These are phyloP conservation scores for Muscicapa adusta DNA, from an alignment of 2,113 vertebrate genomes.

Conservation along the genomic window DNA sequence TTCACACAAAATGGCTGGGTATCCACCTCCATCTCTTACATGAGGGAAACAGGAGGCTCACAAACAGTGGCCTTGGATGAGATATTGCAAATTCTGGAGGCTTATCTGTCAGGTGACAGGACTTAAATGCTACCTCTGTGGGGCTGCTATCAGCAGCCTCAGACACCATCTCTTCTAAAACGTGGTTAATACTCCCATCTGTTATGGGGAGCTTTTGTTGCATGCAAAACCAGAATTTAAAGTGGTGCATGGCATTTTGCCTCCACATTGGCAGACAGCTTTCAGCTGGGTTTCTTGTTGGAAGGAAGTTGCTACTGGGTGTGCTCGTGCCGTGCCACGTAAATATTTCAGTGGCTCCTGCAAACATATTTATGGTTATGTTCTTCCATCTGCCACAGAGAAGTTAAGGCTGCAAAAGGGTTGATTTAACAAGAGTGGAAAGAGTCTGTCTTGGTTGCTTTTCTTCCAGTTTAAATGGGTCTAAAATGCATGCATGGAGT, in stretches of 20 bases:
- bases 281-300: background rate
- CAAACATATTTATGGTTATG: background rate
- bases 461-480: background rate
- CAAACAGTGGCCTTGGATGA: background rate
- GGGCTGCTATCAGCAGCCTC: background rate
- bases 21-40: background rate
- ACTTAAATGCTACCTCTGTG: background rate
- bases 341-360: background rate
- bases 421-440: background rate
- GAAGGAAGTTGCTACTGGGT: background rate
- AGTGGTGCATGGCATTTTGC: background rate
- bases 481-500: background rate
- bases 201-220: background rate
- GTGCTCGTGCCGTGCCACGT: fast-evolving
- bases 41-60: background rate
- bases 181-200: background rate
- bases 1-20: background rate
- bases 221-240: background rate
- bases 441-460: background rate
- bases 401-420: background rate
- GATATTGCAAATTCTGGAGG: background rate
- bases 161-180: background rate
- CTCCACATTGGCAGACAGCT: background rate
- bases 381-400: conserved; percentile 5
- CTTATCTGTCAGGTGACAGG: background rate